Evolutionary conservation across 30 jellyfish, hydroid and myxozoan species (phyloP), one percentile per base, ranked within the genome.

Genomic region (Hydractinia echinata): DNA sequence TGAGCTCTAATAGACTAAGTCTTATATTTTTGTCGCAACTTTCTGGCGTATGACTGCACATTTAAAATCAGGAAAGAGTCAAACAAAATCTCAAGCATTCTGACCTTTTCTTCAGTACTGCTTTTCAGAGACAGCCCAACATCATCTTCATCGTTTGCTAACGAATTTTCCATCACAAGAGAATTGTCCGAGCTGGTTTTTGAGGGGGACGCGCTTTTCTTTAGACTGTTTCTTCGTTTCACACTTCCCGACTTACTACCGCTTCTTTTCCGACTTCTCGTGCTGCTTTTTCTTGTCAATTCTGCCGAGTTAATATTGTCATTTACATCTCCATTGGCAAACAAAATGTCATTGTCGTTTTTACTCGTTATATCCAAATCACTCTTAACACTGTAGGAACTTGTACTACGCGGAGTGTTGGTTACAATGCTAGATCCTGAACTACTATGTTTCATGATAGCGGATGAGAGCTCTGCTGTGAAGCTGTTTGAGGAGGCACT

Each of bases 281-380:
- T n/a, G 39, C 74, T 64, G 18, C 39, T 64, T 64, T 64, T 64
- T 64, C 74, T 64, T 13, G 74, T 64, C 39, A 64, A 64, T 64
- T 64, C 74, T 13, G 74, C 19, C 19, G 74, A 64, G 10, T 5
- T 64, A 6, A 64, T 64, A n/a, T 44, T 64, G 1, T 44, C 15
- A 3, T 13, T 58, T 13, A 58, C 8, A n/a, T 44, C 39, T 44
- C 39, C 74, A 13, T 64, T 64, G 39, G 19, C 39, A 13, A 51
- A 64, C 16, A 64, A 8, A 7, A 51, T 64, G 19, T n/a, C 74
- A 51, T 64, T 13, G 19, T 11, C 69, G 39, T 64, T 64, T 64
- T 64, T 64, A 44, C 51, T 44, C 74, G 39, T 64, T n/a, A n/a
- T 51, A 64, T 64, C 74, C 51, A 64, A 44, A 51, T 64, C 74